A percentile compares a stretch with the other conserved stretches of the same genome.
phyloP scores from a whole-genome alignment of 2,113 vertebrate genomes.

The Physeter macrocephalus region DNA sequence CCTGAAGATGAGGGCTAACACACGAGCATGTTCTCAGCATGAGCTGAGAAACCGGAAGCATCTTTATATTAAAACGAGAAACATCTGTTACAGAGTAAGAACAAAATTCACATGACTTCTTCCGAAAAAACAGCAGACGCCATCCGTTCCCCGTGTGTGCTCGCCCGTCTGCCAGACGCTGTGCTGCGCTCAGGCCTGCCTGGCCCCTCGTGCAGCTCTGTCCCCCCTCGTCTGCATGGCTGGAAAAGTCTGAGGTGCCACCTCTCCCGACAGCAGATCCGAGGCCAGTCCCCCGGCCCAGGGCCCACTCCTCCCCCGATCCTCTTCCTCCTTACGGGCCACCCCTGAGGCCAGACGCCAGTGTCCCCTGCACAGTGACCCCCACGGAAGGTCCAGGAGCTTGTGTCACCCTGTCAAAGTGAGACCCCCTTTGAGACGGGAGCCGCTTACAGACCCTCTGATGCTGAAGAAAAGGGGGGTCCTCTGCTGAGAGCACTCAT shows the following conservation, averaged over 20 bases:
- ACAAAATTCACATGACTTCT: not conserved
- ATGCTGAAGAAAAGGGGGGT: not conserved
- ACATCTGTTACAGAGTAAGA: not conserved
- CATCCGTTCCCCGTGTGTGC: not conserved
- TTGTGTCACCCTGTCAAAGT: not conserved
- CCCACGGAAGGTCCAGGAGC: not conserved
- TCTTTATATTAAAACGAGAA: not conserved
- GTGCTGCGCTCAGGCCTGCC: not conserved
- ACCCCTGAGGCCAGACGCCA: not conserved
- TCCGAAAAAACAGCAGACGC: not conserved
- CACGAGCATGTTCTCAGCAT: not conserved
- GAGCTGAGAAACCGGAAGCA: not conserved
- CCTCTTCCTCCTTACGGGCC: not conserved
- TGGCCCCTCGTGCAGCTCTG: not conserved
- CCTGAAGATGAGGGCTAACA: not conserved
- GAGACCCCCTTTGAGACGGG: not conserved
- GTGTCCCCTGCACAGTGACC: not conserved
- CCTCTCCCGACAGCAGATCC: no score
- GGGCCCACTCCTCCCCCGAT: not conserved
- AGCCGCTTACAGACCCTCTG: accelerated
- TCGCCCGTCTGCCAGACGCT: accelerated
- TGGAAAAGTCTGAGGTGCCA: not conserved
- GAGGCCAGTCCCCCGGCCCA: not conserved
- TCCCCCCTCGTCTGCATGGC: not conserved
- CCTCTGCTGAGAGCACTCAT: accelerated